phyloP scores from a whole-genome alignment of 2,888 invertebrate species.

The Dryobotodes eremita region DNA sequence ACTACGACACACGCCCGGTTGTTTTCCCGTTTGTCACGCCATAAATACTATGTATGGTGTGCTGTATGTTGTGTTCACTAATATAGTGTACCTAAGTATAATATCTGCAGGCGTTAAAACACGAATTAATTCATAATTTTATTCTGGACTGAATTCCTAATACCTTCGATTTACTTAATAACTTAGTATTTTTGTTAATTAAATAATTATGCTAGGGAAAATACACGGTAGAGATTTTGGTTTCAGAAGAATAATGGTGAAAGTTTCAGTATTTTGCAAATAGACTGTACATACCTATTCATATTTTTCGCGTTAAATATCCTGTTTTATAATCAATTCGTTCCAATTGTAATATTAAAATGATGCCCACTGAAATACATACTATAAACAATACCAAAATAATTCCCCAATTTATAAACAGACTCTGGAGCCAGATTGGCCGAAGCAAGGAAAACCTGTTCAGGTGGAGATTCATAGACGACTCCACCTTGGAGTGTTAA shows the following conservation, averaged over 20 bases:
- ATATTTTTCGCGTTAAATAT: not conserved
- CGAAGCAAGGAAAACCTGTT: too few species aligned
- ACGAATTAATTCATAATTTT: too few species aligned
- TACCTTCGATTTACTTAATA: not conserved
- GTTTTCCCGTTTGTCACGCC: conserved; percentile 51
- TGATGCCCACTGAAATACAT: too few species aligned
- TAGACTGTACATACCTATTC: not conserved
- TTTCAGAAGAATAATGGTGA: not conserved
- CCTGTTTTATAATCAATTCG: not conserved
- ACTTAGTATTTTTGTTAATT: not conserved
- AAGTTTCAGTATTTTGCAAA: not conserved
- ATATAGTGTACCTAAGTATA: not conserved
- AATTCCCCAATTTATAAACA: not conserved
- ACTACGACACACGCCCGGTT: conserved; percentile 45
- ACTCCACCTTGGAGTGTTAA: too few species aligned
- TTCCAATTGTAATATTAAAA: too few species aligned
- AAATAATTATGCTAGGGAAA: not conserved
- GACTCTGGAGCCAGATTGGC: too few species aligned
- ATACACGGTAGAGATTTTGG: not conserved
- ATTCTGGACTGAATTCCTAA: not conserved
- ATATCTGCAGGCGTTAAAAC: not conserved
- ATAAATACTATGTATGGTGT: not conserved
- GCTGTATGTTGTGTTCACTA: not conserved
- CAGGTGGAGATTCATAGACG: too few species aligned
- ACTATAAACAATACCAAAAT: not conserved